A percentile compares a stretch with the other conserved stretches of the same genome.
phyloP scores from a whole-genome alignment of 2,797 vertebrate genomes.

The Galago senegalensis region DNA sequence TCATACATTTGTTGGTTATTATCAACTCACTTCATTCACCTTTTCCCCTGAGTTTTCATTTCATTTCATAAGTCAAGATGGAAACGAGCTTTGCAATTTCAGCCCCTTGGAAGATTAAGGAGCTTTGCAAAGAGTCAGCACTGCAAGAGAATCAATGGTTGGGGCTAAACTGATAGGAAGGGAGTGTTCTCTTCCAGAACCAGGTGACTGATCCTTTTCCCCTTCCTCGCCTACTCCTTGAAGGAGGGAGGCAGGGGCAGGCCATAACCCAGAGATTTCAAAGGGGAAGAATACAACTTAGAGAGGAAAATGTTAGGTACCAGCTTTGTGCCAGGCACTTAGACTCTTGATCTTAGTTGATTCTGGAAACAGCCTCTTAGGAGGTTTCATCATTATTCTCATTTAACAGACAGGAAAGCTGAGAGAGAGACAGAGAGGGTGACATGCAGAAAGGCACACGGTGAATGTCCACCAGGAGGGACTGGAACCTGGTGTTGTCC shows the following conservation, averaged over 20 bases:
- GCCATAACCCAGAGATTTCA: background rate
- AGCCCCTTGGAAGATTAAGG: background rate
- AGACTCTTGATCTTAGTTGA: background rate
- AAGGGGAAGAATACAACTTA: background rate
- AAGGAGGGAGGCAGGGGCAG: background rate
- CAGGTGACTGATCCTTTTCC: background rate
- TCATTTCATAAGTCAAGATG: background rate
- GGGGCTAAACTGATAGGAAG: too few relatives aligned
- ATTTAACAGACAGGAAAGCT: background rate
- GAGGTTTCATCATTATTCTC: background rate
- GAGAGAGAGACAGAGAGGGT: background rate
- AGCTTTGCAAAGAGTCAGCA: background rate
- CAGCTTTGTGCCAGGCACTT: background rate
- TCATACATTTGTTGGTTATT: background rate
- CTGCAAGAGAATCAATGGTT: background rate
- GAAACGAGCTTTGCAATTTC: background rate
- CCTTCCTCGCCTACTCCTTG: background rate
- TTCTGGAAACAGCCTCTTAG: background rate
- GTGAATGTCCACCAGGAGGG: rapidly evolving
- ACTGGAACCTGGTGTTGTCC: background rate
- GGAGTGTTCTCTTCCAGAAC: background rate
- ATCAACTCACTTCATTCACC: background rate
- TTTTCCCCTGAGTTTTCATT: background rate
- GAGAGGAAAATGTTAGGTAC: background rate
- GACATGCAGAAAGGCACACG: background rate